Evolutionary conservation across 1,140 invertebrate species (phyloP).

Genomic region (Glomeris maerens): DNA sequence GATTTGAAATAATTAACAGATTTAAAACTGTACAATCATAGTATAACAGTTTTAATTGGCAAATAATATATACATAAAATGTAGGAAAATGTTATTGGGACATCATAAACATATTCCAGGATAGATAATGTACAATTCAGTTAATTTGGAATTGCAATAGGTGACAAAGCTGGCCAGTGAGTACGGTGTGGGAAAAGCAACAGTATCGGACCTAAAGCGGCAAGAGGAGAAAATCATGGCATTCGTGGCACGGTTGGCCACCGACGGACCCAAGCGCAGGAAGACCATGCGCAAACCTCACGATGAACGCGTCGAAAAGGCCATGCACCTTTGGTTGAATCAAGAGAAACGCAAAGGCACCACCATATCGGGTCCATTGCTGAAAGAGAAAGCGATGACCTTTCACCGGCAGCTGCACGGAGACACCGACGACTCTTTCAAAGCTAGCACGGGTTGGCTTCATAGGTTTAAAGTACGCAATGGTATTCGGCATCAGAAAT

Average conservation of each 20-base stretch:
- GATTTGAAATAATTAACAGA: too few species aligned
- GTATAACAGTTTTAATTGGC: too few species aligned
- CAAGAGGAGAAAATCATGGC: neutral
- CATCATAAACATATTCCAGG: too few species aligned
- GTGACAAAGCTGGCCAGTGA: neutral
- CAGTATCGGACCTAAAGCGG: neutral
- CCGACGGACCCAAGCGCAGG: neutral
- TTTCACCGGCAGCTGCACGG: neutral
- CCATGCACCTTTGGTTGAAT: neutral
- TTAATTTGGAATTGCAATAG: too few species aligned
- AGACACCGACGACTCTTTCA: neutral
- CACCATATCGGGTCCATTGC: neutral
- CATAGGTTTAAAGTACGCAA: slow-evolving; percentile 1
- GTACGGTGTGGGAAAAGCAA: neutral
- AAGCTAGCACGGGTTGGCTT: neutral
- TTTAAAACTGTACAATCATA: too few species aligned
- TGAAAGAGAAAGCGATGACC: slow-evolving; percentile 1
- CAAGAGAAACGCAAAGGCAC: neutral
- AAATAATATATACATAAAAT: too few species aligned
- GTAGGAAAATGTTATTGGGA: too few species aligned
- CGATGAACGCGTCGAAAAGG: neutral
- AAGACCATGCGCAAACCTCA: slow-evolving; percentile 1
- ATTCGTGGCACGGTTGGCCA: neutral
- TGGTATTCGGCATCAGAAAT: neutral
- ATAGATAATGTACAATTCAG: too few species aligned